phyloP scores from a whole-genome alignment of 2,113 vertebrate genomes.

The Xiphias gladius region DNA sequence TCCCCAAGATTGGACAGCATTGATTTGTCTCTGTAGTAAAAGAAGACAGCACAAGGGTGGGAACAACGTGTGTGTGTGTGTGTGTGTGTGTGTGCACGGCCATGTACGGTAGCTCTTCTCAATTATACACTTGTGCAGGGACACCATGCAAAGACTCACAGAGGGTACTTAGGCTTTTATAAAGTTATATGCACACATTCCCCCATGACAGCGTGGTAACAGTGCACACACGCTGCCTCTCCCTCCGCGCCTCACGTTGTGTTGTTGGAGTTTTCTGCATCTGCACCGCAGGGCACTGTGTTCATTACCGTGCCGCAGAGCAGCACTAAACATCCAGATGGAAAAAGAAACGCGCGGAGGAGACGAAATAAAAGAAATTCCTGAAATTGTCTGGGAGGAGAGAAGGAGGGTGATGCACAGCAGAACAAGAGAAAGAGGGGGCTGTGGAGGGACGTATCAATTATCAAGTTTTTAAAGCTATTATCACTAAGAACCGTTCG shows the following conservation, averaged over 20 bases:
- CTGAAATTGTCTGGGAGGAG: background rate
- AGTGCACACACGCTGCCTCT: too few species aligned
- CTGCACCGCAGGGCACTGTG: constrained; percentile 5
- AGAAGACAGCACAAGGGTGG: background rate
- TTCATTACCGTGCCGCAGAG: background rate
- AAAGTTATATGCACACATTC: too few species aligned
- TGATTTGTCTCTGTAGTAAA: background rate
- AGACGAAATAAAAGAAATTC: background rate
- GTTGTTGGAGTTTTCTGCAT: background rate
- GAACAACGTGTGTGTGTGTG: constrained; percentile 6
- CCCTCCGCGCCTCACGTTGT: too few species aligned
- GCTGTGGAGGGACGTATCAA: too few species aligned
- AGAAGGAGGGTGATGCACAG: background rate
- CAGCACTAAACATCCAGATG: background rate
- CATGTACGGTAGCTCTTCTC: too few species aligned
- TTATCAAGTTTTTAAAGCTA: background rate
- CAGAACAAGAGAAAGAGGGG: background rate
- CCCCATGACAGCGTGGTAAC: background rate
- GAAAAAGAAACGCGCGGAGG: background rate
- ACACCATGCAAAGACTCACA: too few species aligned
- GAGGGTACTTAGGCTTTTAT: too few species aligned
- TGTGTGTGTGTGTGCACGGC: too few species aligned
- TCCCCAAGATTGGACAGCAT: background rate
- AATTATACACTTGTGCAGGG: too few species aligned
- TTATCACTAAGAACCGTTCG: fast-evolving